phyloP scores from a whole-genome alignment of 1,140 invertebrate species.

The Phthorimaea operculella region DNA sequence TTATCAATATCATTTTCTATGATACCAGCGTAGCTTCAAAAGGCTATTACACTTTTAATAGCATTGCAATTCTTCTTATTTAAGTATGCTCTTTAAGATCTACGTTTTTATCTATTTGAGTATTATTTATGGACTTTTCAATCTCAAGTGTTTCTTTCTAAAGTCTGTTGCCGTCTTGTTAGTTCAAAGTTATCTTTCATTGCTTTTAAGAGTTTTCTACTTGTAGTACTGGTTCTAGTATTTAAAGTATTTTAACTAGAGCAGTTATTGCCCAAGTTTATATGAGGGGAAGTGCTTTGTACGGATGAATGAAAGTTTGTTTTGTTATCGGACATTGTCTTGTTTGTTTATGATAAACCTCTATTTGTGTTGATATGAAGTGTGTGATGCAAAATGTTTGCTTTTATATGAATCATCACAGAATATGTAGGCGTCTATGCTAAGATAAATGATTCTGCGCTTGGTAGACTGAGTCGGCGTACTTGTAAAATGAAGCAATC shows the following conservation, averaged over 20 bases:
- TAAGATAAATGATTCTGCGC: no score
- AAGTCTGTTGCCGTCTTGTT: slow-evolving; percentile 15
- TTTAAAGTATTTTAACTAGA: not conserved
- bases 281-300: no score
- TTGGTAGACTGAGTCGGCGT: no score
- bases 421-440: no score
- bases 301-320: not conserved
- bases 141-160: slow-evolving; percentile 34
- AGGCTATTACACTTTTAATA: no score
- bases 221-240: not conserved
- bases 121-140: slow-evolving; percentile 43
- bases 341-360: not conserved
- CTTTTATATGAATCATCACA: not conserved
- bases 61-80: slow-evolving; percentile 4
- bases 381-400: not conserved
- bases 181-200: slow-evolving; percentile 6
- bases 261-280: no score
- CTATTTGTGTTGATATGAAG: not conserved
- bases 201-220: not conserved
- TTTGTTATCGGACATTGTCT: not conserved
- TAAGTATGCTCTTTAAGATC: no score
- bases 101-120: slow-evolving; percentile 36
- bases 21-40: no score
- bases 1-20: not conserved
- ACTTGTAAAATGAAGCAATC: no score